These are phyloP conservation scores for Andrena marginata DNA, from an alignment of 2,888 invertebrate genomes.

Conservation along the genomic window DNA sequence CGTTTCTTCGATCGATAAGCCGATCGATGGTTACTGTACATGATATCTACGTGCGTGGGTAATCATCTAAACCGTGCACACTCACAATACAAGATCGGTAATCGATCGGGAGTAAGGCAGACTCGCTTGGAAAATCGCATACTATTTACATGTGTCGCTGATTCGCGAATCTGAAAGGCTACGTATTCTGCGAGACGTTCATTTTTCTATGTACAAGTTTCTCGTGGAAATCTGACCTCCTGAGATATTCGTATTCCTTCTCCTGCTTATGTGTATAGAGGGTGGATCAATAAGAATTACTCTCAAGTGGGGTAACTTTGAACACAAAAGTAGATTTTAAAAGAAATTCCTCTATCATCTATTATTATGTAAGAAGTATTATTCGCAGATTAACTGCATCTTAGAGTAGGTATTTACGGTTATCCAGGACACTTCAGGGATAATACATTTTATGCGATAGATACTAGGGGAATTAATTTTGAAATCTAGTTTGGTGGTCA, in stretches of 20 bases:
- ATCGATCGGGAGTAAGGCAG: background rate
- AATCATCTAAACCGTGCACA: conserved; percentile 54
- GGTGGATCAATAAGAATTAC: too few relatives aligned
- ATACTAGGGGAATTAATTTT: too few relatives aligned
- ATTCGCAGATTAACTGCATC: too few relatives aligned
- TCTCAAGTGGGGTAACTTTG: too few relatives aligned
- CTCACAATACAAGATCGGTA: conserved; percentile 6
- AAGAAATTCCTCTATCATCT: too few relatives aligned
- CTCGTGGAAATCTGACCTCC: conserved; percentile 34
- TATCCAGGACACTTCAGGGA: too few relatives aligned
- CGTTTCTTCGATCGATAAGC: conserved; percentile 12
- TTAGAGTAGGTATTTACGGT: too few relatives aligned
- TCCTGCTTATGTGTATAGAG: too few relatives aligned
- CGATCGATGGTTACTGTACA: conserved; percentile 32
- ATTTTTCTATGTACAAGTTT: conserved; percentile 6
- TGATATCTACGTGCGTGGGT: conserved; percentile 49
- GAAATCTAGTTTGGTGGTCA: too few relatives aligned
- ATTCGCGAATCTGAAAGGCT: conserved; percentile 3
- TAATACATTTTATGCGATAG: too few relatives aligned
- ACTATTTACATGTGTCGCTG: conserved; percentile 37
- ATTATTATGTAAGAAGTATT: too few relatives aligned
- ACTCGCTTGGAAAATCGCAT: background rate
- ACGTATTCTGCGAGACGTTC: background rate
- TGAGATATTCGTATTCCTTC: background rate
- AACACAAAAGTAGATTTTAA: too few relatives aligned